Conservation (phyloP, 2,888 invertebrate species). For the Oxystoma pomonae region DNA sequence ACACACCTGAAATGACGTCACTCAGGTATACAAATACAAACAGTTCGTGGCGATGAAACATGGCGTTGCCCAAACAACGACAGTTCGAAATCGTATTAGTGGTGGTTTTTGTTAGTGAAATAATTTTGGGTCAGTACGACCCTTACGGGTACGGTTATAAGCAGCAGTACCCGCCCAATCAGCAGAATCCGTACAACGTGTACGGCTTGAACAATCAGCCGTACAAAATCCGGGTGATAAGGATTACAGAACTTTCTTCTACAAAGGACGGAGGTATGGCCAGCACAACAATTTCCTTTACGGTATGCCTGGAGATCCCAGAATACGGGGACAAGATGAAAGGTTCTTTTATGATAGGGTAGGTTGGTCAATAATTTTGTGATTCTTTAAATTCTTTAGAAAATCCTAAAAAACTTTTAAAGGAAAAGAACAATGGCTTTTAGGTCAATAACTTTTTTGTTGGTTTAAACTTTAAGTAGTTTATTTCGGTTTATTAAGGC, state of each 20-base stretch:
- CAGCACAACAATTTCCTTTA: constrained; percentile 58
- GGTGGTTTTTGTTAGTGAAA: constrained; percentile 32
- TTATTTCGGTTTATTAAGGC: no score
- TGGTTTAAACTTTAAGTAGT: no score
- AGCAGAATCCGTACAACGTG: constrained; percentile 33
- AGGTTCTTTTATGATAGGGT: constrained; percentile 45
- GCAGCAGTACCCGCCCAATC: constrained; percentile 26
- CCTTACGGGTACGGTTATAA: constrained; percentile 29
- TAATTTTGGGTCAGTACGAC: constrained; percentile 33
- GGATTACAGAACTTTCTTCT: constrained; percentile 67
- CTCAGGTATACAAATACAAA: constrained; percentile 22
- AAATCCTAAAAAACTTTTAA: no score
- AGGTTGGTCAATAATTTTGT: no score
- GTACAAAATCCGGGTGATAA: constrained; percentile 56
- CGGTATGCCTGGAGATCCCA: constrained; percentile 44
- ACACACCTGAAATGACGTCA: constrained; percentile 25
- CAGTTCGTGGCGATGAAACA: constrained; percentile 24
- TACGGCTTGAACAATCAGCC: constrained; percentile 30
- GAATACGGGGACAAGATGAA: constrained; percentile 43
- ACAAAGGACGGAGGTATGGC: constrained; percentile 74
- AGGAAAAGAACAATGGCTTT: no score
- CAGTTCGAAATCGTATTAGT: constrained; percentile 30
- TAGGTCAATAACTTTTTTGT: no score
- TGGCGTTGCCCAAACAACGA: constrained; percentile 35
- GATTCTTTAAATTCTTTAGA: no score